Conservation (phyloP, 2,113 vertebrate genomes). For the Recurvirostra avosetta region DNA sequence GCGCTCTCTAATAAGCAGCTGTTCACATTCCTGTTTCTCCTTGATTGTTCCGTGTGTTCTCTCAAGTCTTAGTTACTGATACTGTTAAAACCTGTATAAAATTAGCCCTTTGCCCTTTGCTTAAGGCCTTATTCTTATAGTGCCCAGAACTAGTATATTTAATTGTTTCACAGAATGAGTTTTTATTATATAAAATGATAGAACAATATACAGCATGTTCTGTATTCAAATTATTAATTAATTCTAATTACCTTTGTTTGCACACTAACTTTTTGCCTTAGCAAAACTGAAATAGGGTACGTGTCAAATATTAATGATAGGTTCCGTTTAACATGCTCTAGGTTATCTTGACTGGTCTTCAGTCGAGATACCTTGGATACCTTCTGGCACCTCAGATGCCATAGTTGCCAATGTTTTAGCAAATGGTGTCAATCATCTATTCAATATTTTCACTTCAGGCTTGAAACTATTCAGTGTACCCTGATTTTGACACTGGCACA, state of each 20-base stretch:
- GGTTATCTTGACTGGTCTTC: neutral
- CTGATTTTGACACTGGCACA: too few relatives aligned
- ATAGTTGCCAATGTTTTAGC: neutral
- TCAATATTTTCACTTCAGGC: neutral
- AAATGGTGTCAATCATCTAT: neutral
- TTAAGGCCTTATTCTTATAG: neutral
- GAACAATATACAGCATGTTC: neutral
- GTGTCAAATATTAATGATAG: neutral
- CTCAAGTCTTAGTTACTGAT: neutral
- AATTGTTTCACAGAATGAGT: neutral
- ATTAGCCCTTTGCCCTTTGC: neutral
- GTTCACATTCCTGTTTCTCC: neutral
- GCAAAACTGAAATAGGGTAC: neutral
- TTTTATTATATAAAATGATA: neutral
- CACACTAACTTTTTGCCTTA: neutral
- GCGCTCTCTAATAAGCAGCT: neutral
- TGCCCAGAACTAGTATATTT: neutral
- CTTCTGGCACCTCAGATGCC: neutral
- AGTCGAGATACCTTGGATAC: neutral
- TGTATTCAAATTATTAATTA: neutral
- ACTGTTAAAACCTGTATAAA: neutral
- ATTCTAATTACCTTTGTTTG: neutral
- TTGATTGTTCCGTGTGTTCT: neutral
- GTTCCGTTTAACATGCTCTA: neutral
- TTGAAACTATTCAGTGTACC: neutral